Conservation (phyloP, 2,888 invertebrate species). For the Drosophila meridiana region DNA sequence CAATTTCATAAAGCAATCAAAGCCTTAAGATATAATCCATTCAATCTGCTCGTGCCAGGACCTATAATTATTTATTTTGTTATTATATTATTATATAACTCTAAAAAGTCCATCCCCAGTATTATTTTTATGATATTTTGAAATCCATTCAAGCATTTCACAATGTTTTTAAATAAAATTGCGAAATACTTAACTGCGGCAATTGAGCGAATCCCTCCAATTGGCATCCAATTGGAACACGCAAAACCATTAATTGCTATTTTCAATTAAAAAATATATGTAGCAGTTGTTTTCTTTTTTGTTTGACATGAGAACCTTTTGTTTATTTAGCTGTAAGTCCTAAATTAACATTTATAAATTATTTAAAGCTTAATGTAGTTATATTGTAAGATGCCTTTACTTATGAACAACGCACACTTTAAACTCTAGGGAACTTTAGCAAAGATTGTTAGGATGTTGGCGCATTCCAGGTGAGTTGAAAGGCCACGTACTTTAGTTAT, state of each 20-base stretch:
- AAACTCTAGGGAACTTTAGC: conserved; percentile 55
- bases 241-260: neutral
- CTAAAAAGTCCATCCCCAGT: neutral
- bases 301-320: conserved; percentile 31
- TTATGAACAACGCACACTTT: conserved; percentile 20
- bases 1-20: too few relatives aligned
- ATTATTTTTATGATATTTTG: neutral
- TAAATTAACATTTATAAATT: conserved; percentile 75
- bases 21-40: too few relatives aligned
- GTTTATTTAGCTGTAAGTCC: conserved; percentile 43
- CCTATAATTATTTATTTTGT: neutral
- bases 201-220: neutral
- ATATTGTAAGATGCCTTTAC: conserved; percentile 30
- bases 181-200: neutral
- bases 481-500: conserved; percentile 64
- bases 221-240: neutral
- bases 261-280: neutral
- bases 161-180: neutral
- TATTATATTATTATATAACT: neutral
- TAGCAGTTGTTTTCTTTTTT: neutral
- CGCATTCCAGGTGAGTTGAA: conserved; percentile 36
- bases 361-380: conserved; percentile 75
- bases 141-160: neutral
- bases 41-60: neutral
- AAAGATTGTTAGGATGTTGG: conserved; percentile 52